These are phyloP conservation scores for Molossus alvarezi DNA, from an alignment of 2,797 vertebrate genomes.

Conservation along the genomic window DNA sequence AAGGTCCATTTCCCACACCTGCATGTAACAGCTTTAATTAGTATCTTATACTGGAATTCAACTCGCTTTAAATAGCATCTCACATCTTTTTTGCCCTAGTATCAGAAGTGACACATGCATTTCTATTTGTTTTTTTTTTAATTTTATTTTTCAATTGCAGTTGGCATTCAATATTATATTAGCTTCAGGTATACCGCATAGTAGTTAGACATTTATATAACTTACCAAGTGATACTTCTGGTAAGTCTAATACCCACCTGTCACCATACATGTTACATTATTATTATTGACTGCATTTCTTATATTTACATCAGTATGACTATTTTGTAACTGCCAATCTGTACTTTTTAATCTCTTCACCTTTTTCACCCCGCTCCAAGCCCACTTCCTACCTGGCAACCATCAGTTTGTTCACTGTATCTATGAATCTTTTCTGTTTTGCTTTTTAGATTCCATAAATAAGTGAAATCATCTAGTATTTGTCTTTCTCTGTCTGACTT, in stretches of 20 bases:
- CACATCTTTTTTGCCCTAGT: neutral
- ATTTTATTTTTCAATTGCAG: neutral
- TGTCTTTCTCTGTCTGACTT: neutral
- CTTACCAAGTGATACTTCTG: neutral
- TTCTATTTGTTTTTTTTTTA: neutral
- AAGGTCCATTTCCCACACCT: neutral
- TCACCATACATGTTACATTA: neutral
- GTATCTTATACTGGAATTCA: neutral
- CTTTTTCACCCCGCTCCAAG: neutral
- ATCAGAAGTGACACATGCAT: neutral
- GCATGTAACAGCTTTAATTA: neutral
- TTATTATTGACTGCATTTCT: neutral
- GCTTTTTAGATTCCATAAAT: neutral
- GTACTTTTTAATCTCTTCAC: neutral
- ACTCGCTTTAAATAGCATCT: slow-evolving; percentile 1
- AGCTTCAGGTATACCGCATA: neutral
- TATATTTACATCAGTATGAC: neutral
- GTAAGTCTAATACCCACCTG: neutral
- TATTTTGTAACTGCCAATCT: neutral
- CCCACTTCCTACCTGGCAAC: neutral
- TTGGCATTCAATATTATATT: neutral
- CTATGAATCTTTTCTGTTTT: neutral
- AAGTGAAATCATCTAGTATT: neutral
- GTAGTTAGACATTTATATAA: neutral
- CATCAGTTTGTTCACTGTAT: neutral